Evolutionary conservation across 2,113 vertebrate species (phyloP).

Genomic region (Bufo bufo): DNA sequence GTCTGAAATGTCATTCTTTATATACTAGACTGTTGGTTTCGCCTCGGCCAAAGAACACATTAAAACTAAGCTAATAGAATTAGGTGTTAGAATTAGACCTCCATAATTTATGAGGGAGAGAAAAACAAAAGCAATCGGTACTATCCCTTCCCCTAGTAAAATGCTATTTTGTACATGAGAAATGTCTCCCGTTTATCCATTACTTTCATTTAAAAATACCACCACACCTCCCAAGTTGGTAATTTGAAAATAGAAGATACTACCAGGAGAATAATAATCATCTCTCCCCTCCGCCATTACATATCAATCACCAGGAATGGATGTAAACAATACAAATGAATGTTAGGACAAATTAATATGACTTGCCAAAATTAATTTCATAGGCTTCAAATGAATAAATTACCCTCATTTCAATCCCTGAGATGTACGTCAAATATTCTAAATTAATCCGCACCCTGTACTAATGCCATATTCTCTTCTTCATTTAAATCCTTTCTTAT

Average conservation of each 20-base stretch:
- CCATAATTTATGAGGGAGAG: conserved; percentile 14
- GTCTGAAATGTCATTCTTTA: not conserved
- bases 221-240: conserved; percentile 18
- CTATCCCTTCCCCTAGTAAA: conserved; percentile 1
- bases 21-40: conserved; percentile 10
- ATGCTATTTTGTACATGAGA: not conserved
- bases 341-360: conserved; percentile 1
- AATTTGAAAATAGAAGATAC: conserved; percentile 18
- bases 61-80: conserved; percentile 27
- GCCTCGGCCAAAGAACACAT: conserved; percentile 1
- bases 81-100: conserved; percentile 15
- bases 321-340: conserved; percentile 33
- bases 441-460: not conserved
- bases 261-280: conserved; percentile 12
- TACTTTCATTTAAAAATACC: conserved; percentile 8
- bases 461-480: not conserved
- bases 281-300: conserved; percentile 3
- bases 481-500: conserved; percentile 8
- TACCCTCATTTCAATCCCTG: conserved; percentile 9
- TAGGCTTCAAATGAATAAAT: conserved; percentile 10
- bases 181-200: conserved; percentile 1
- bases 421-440: conserved; percentile 16
- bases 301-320: conserved; percentile 2
- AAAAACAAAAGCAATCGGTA: conserved; percentile 4
- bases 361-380: conserved; percentile 21